These are phyloP conservation scores for Elysia crispata DNA, from an alignment of 2,888 invertebrate genomes.

Conservation along the genomic window DNA sequence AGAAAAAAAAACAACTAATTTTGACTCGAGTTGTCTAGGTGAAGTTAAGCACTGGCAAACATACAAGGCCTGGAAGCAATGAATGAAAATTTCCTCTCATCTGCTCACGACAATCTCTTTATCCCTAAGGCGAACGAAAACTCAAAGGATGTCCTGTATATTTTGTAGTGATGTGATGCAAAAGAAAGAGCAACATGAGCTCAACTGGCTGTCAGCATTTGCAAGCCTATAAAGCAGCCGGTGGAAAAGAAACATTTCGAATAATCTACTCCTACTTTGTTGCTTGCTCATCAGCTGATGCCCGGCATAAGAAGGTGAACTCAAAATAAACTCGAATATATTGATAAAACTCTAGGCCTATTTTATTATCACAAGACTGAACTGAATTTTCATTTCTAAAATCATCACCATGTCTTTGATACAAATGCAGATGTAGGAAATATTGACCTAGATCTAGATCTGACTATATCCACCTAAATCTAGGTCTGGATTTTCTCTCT, in stretches of 20 bases:
- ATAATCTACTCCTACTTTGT: constrained; percentile 90
- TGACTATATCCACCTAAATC: background rate
- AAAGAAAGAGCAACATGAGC: constrained; percentile 79
- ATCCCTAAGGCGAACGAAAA: background rate
- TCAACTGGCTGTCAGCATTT: constrained; percentile 89
- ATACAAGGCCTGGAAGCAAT: background rate
- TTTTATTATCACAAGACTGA: too few relatives aligned
- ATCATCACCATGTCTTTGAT: too few relatives aligned
- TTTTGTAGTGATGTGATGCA: background rate
- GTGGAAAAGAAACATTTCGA: constrained; percentile 86
- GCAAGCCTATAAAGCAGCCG: constrained; percentile 87
- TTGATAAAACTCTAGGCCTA: too few relatives aligned
- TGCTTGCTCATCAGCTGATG: constrained; percentile 87
- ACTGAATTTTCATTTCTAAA: too few relatives aligned
- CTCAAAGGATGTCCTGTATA: constrained; percentile 42
- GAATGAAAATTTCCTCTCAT: background rate
- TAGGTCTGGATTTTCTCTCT: background rate
- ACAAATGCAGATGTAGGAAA: background rate
- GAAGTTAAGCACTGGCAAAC: background rate
- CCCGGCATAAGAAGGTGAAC: constrained; percentile 88
- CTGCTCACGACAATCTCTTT: background rate
- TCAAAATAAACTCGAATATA: too few relatives aligned
- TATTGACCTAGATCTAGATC: constrained; percentile 21
- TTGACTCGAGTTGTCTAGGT: background rate
- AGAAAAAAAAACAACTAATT: too few relatives aligned